Base-by-base conservation (phyloP, 2,797 vertebrate genomes). In the Enteromius afrohamiltoni region DNA sequence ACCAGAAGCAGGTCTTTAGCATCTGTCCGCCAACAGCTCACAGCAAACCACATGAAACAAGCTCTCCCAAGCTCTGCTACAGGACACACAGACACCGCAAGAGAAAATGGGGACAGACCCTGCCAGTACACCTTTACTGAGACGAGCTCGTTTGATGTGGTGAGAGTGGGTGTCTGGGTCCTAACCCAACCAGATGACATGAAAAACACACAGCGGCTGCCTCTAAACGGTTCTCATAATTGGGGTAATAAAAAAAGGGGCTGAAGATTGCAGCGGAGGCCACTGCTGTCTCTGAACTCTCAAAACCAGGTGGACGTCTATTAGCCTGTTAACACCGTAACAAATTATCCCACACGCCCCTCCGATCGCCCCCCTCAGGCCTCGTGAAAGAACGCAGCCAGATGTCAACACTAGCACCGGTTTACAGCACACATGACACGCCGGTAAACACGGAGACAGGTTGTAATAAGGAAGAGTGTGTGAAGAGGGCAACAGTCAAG, bases 41-140 rank as follows among this genome's bases (percentile, higher is more conserved):
- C 90, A 90, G 92, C 91, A 93, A 92, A 94, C 94, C 93, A 95
- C 93, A 95, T 95, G 93, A 95, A 95, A 95, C 93, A 86, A 87
- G 88, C 90, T 87, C 80, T 81, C 87, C 70, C 86, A 86, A 87
- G 85, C 47, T 73, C 85, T 84, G 64, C 45, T 19, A 71, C 34
- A 85, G 86, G 82, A 88, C 76, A 75, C 70, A 85, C 70, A 77
- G 53, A 75, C 73, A 21, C 60, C 49, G 14, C 42, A 62, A 76
- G 16, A 73, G 71, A 64, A 53, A 51, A 70, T 21, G 34, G 62
- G 60, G 64, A 62, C 53, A 47, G 79, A 74, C 77, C 34, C 80
- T 29, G 5, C 69, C 73, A 68, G 87, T 51, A 58, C 84, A 84
- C 86, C 89, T 83, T 77, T 86, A 90, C 88, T 87, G 90, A 89